Evolutionary conservation across 2,113 vertebrate species (phyloP), one percentile per base, ranked within the genome.

Genomic region (Nyctereutes procyonoides): DNA sequence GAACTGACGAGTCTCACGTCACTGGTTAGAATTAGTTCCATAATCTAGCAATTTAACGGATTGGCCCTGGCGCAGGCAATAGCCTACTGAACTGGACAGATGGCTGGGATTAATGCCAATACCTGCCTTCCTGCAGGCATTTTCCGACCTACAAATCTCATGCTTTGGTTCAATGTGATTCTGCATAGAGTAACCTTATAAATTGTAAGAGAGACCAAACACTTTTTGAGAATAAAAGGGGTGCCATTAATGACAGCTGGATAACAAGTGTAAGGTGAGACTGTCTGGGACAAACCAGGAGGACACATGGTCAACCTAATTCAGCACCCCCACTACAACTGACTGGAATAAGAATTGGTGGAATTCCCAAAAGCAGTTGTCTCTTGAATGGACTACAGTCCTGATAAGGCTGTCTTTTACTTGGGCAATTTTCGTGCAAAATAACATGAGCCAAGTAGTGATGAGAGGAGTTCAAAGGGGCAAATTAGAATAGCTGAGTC

Each of bases 51-150:
- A 51, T 74, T 88, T 83, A 91, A 35, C 89, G 56, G 30, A 38
- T 13, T 79, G 95, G 51, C 24, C 15, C 60, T 94, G 65, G 26
- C 30, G 65, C 76, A 90, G 60, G 58, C 38, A 43, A n/a, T 7
- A 65, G 56, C 38, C 48, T 30, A 43, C 28, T 38, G 60, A 88
- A 71, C 90, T 60, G 88, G 95, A 95, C 96, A 97, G 96, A 96
- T 97, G 95, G 84, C 77, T 92, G 60, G 28, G 8, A 48, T 60
- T 4, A 28, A 63, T 35, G 69, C 88, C 74, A 94, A 35, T n/a
- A 24, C 9, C 76, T 53, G 5, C 20, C 53, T 19, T 89, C 90
- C 88, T 58, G 17, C 28, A 90, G 96, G 93, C 88, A 60, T 95
- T 93, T 97, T 94, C 69, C 3, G 7, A 93, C 81, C 81, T 79